Conservation (phyloP, 1,140 invertebrate genomes). For the Orius insidiosus region DNA sequence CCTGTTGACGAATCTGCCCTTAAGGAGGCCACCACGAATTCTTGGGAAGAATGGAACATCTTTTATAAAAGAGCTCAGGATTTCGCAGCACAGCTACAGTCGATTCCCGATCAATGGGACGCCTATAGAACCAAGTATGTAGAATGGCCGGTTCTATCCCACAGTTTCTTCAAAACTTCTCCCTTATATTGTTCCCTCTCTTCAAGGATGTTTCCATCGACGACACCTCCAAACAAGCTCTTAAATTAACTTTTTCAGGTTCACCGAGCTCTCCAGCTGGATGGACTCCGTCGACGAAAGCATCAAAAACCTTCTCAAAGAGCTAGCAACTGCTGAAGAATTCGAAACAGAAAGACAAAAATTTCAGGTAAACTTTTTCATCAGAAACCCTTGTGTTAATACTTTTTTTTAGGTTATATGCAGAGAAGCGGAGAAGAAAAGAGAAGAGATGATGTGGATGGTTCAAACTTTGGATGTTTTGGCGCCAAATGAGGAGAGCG, state of each 20-base stretch:
- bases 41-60: conserved; percentile 54
- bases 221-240: too few species aligned
- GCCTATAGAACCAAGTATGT: conserved; percentile 62
- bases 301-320: conserved; percentile 62
- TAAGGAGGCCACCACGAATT: conserved; percentile 42
- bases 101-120: conserved; percentile 80
- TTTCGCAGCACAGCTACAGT: conserved; percentile 56
- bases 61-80: conserved; percentile 49
- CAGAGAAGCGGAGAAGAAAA: conserved; percentile 69
- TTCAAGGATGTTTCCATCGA: too few species aligned
- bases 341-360: conserved; percentile 70
- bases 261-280: conserved; percentile 71
- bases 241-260: conserved; percentile 34
- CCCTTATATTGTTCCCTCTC: too few species aligned
- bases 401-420: too few species aligned
- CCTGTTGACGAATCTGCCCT: conserved; percentile 44
- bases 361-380: conserved; percentile 72
- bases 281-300: conserved; percentile 75
- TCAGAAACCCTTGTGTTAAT: too few species aligned
- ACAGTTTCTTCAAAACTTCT: too few species aligned
- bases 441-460: conserved; percentile 88
- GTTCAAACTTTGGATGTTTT: conserved; percentile 77
- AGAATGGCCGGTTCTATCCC: too few species aligned
- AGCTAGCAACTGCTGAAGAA: conserved; percentile 67
- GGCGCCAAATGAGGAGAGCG: conserved; percentile 55